Evolutionary conservation across 2,888 invertebrate genomes (phyloP).

Genomic region (Diarsia brunnea): DNA sequence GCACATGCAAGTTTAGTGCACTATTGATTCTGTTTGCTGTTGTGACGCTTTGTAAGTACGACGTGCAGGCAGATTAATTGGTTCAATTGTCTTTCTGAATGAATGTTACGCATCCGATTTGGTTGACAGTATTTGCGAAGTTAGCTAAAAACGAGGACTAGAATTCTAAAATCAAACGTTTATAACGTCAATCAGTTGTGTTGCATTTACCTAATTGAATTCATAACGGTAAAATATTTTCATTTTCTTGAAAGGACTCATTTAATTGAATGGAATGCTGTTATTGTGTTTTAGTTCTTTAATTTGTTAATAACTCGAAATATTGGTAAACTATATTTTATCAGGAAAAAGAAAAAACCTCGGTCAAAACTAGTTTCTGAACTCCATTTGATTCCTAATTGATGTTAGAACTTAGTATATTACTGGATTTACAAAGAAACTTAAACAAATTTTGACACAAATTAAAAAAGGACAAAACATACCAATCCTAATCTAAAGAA

Average conservation of each 20-base stretch:
- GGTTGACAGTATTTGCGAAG: not conserved
- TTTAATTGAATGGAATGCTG: not conserved
- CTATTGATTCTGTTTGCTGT: conserved; percentile 76
- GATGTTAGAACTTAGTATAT: not conserved
- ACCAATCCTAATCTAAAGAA: not conserved
- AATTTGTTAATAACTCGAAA: not conserved
- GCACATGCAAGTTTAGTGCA: conserved; percentile 64
- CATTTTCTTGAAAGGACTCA: not conserved
- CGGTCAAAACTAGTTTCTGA: too few relatives aligned
- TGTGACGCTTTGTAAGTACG: conserved; percentile 64
- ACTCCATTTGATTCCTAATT: too few relatives aligned
- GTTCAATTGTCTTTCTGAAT: conserved; percentile 22
- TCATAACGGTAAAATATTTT: not conserved
- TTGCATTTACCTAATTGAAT: not conserved
- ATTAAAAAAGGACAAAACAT: not conserved
- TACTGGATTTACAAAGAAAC: not conserved
- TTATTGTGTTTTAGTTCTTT: not conserved
- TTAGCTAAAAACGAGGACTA: not conserved
- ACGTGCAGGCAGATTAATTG: conserved; percentile 39
- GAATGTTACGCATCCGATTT: not conserved
- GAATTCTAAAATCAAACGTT: not conserved
- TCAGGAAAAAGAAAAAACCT: too few relatives aligned
- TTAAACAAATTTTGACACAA: not conserved
- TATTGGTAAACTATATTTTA: too few relatives aligned
- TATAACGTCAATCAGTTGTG: not conserved